Percentiles rank a stretch among this genome's conserved stretches.
These are phyloP conservation scores for Myotis yumanensis DNA, from an alignment of 2,113 vertebrate genomes.

Conservation along the genomic window DNA sequence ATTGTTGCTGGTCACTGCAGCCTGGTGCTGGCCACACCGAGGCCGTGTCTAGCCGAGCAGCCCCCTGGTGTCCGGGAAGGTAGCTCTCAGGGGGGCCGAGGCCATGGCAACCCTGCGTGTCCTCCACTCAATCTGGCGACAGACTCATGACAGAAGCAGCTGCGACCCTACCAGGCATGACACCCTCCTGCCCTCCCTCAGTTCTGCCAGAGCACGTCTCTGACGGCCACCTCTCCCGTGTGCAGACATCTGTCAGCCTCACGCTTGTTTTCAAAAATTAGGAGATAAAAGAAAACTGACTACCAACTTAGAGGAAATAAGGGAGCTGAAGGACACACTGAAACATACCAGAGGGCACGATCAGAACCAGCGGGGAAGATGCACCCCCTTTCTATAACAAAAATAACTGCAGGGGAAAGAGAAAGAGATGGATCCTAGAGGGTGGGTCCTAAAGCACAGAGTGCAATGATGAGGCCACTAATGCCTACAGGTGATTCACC, in stretches of 20 bases:
- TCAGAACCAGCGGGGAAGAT: neutral
- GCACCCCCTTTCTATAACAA: neutral
- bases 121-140: neutral
- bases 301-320: neutral
- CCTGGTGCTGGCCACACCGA: neutral
- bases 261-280: neutral
- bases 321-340: neutral
- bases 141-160: neutral
- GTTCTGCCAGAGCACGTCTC: rapidly evolving
- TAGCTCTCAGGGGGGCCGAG: neutral
- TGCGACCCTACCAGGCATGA: rapidly evolving
- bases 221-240: neutral
- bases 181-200: neutral
- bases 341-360: neutral
- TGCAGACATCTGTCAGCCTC: neutral
- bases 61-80: neutral
- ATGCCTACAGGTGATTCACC: too few relatives aligned
- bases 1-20: rapidly evolving
- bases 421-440: neutral
- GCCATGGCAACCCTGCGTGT: neutral
- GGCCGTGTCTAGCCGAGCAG: rapidly evolving
- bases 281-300: neutral
- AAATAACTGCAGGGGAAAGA: neutral
- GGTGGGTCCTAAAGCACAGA: too few relatives aligned
- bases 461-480: neutral